Base-by-base conservation (phyloP, 1,140 invertebrate genomes). In the Pinna nobilis region DNA sequence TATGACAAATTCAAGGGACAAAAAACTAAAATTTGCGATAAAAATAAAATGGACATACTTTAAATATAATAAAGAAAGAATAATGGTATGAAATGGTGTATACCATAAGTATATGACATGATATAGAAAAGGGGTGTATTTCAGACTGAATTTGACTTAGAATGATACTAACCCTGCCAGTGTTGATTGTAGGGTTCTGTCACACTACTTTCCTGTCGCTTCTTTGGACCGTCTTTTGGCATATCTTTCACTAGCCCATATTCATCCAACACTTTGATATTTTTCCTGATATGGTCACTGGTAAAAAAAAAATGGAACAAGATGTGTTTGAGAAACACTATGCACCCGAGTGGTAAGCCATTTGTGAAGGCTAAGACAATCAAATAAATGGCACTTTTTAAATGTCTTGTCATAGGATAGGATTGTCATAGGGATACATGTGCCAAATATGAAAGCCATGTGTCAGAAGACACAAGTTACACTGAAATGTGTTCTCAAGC, bases 191-290 rank as follows among this genome's bases (percentile, higher is more conserved):
- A 76, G n/a, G 80, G 76, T 59, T 76, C 69, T 28, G 72, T 64
- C 2, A 78, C 66, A 70, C 69, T 72, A 32, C 69, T 63, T 4
- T 50, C 44, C 44, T 79, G 75, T 25, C 71, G 72, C 57, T 78
- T 78, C 25, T 60, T 78, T 35, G 51, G 63, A 7, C 89, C 89
- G 79, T 94, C 75, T 67, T 81, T 82, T 18, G 82, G 84, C 70
- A 94, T 91, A 53, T 96, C 93, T 85, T 98, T 92, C 1, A 99
- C 94, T 37, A 94, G 90, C 0, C 94, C 94, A 89, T 98, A 99
- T 74, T 93, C 94, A 86, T 97, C 96, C 82, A 93, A 91, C 1
- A 95, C 92, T 90, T 99, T 99, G 1, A 96, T 90, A 0, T 72
- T 81, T 51, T 85, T 86, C 82, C 94, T 92, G 53, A 95, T 88